Base-by-base conservation (phyloP, 1,140 invertebrate genomes). In the Drosophila bipectinata region DNA sequence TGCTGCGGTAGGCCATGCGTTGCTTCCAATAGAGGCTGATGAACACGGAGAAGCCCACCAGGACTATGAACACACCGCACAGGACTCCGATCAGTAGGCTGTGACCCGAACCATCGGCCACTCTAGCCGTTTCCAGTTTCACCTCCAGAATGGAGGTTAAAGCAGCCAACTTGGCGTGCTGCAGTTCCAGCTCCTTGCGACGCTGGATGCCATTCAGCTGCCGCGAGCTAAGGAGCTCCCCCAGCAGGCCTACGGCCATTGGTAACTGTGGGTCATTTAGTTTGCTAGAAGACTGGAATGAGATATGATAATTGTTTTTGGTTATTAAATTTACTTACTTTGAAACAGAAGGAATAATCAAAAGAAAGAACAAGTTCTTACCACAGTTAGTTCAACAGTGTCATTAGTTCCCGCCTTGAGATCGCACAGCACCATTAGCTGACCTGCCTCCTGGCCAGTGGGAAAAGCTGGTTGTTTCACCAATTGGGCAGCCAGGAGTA, bases 321-420 rank as follows among this genome's bases (percentile, higher is more conserved):
- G 14, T 28, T 6, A 28, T 28, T 28, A 28, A 7, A 28, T 6
- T 28, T 28, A 28, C 0, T 5, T 28, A 28, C 26, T 7, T 6
- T 28, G 6, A 28, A 28, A 7, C 1, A 28, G 26, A 28, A 28
- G 1, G 5, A 28, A 28, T 28, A 28, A 28, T 28, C 5, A 28
- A 28, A 28, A 28, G 26, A 28, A 6, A 2, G 3, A 3, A 6
- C 15, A 8, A 34, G 32, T 34, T 2, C 94, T 95, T 91, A 97
- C 96, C 93, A 98, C 93, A 12, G 97, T 97, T n/a, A 98, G 95
- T 92, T 97, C 97, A 45, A 98, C 93, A 2, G 96, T 96, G 81
- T 97, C 96, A 79, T 96, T 96, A 52, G 95, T 95, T 18, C 95
- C 95, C 0, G 93, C 93, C 72, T 97, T 96, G 6, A 98, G 93